These are phyloP conservation scores for Rhipidura dahli DNA, from an alignment of 2,113 vertebrate genomes.

Conservation along the genomic window DNA sequence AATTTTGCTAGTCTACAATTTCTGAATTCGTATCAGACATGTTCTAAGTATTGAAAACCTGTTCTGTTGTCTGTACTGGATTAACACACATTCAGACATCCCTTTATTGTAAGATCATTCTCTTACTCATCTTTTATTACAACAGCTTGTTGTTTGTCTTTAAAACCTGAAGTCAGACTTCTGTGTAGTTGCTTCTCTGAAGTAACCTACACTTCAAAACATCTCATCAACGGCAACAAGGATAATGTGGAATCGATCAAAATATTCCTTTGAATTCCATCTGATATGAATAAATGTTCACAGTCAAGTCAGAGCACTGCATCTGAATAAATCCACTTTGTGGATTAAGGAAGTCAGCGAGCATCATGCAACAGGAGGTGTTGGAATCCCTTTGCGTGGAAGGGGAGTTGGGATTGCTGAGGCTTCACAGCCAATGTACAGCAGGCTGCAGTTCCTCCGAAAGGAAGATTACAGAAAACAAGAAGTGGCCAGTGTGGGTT, in stretches of 20 bases:
- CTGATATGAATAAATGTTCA: background rate
- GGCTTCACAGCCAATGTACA: background rate
- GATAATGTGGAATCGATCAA: background rate
- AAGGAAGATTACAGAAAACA: background rate
- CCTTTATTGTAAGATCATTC: background rate
- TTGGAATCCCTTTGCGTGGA: background rate
- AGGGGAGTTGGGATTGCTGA: background rate
- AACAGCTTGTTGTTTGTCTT: background rate
- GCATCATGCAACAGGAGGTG: background rate
- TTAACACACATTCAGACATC: background rate
- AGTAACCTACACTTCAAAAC: background rate
- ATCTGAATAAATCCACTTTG: background rate
- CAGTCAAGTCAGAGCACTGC: background rate
- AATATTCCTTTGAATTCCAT: background rate
- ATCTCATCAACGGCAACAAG: rapidly evolving
- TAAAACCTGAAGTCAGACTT: background rate
- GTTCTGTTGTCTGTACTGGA: background rate
- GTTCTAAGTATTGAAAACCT: background rate
- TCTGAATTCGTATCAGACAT: background rate
- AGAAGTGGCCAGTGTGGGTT: conserved; percentile 28
- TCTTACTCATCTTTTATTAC: background rate
- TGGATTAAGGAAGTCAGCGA: background rate
- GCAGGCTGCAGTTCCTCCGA: conserved; percentile 1
- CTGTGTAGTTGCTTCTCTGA: background rate
- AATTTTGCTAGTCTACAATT: background rate